phyloP scores from a whole-genome alignment of 2,113 vertebrate genomes.

The Brienomyrus brachyistius region DNA sequence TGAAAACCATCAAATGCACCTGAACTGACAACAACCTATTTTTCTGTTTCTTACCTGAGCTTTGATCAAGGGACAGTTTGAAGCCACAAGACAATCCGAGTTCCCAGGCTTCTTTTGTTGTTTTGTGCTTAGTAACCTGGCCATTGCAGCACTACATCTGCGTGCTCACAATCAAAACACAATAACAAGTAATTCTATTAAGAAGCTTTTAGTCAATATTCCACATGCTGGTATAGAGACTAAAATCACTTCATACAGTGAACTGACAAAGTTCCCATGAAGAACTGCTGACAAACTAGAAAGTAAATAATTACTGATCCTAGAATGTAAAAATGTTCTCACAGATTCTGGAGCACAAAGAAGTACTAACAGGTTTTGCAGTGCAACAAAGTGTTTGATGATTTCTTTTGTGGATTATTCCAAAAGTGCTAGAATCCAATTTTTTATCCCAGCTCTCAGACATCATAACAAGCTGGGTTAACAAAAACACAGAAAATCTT shows the following conservation, averaged over 20 bases:
- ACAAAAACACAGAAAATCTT: neutral
- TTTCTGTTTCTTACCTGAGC: neutral
- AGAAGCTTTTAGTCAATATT: neutral
- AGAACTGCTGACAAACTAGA: neutral
- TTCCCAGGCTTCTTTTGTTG: neutral
- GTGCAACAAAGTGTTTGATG: neutral
- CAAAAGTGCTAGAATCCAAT: neutral
- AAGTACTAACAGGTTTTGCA: neutral
- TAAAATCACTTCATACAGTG: neutral
- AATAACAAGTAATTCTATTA: neutral
- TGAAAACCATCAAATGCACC: neutral
- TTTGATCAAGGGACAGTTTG: neutral
- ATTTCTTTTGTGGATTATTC: neutral
- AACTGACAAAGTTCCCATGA: neutral
- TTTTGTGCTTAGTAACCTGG: neutral
- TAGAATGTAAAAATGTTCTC: neutral
- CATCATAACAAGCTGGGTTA: neutral
- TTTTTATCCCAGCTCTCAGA: neutral
- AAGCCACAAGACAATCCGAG: neutral
- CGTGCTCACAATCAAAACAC: neutral
- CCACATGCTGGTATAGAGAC: neutral
- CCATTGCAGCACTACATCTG: neutral
- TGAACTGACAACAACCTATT: neutral
- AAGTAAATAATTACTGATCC: neutral
- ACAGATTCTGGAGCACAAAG: neutral